phyloP scores from a whole-genome alignment of 2,797 vertebrate species.

The Hippoglossus hippoglossus region DNA sequence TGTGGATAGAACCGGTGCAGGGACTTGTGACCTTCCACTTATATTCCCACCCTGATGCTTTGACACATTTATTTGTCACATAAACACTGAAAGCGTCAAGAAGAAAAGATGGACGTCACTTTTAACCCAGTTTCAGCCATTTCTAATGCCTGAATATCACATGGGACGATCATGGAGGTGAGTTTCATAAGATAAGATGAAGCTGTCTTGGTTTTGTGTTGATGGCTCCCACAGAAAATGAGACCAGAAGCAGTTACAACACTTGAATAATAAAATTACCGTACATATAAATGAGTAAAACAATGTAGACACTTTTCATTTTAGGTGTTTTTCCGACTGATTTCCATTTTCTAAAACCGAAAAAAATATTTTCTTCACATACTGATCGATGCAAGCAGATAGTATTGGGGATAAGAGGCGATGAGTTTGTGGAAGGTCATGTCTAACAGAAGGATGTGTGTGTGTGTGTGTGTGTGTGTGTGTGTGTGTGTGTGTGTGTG shows the following conservation, averaged over 20 bases:
- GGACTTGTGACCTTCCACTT: constrained; percentile 18
- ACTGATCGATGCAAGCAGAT: background rate
- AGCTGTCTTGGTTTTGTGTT: no score
- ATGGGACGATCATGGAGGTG: no score
- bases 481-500: constrained; percentile 5
- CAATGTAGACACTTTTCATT: no score
- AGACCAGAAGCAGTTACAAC: no score
- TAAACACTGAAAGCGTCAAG: constrained; percentile 8
- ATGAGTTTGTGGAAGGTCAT: constrained; percentile 11
- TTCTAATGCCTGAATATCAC: no score
- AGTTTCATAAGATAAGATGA: no score
- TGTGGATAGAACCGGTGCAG: no score
- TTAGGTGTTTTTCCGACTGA: no score
- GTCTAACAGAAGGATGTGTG: no score
- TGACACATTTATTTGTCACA: constrained; percentile 1
- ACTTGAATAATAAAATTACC: no score
- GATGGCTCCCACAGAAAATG: no score
- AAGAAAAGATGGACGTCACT: background rate
- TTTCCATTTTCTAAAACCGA: background rate
- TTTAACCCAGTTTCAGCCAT: background rate
- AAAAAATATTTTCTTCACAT: background rate
- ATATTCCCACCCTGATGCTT: constrained; percentile 15
- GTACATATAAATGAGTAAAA: no score
- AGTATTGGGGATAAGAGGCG: background rate
- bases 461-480: background rate